Base-by-base conservation (phyloP, 2,888 invertebrate species). In the Liodrosophila aerea region DNA sequence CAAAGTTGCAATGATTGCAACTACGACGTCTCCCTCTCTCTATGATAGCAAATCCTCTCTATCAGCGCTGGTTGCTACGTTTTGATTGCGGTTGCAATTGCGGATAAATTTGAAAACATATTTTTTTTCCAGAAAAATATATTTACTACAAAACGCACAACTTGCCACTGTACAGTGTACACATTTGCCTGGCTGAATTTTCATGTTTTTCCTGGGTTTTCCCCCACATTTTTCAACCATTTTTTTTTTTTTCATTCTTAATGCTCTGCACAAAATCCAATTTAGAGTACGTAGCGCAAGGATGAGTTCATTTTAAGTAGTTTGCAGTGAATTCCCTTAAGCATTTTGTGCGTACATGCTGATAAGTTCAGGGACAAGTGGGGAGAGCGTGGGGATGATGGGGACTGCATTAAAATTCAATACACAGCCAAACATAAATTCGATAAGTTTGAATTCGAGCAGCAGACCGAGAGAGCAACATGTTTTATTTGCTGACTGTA, bases 351-450 rank as follows among this genome's bases (percentile, higher is more conserved):
- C 73, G 64, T 73, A 63, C 46, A 61, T 41, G 46, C 47, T 58
- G 68, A 68, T 57, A 58, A 57, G 18, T 52, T 29, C 4, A 12
- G 27, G 16, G 37, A 7, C 22, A 16, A n/a, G 29, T 30, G 8
- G 5, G 5, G 13, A 7, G 8, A 5, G 49, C n/a, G n/a, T n/a
- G 7, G 31, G 3, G 9, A 9, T 1, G 30, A 11, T n/a, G 31
- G 1, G 4, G 4, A 9, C 45, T 56, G 61, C 85, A 81, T 85
- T 85, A 84, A 85, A 76, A 81, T 81, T 81, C 81, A 84, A 82
- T 82, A 76, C 81, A 68, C 82, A 81, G 68, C 54, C 71, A 72
- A 84, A 75, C 73, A 81, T 81, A 81, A 81, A 81, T 84, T 81
- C 78, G 82, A 84, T 84, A 81, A 81, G 62, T 81, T 81, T 74